Conservation (phyloP, 2,888 invertebrate species). For the Laspeyria flexula region DNA sequence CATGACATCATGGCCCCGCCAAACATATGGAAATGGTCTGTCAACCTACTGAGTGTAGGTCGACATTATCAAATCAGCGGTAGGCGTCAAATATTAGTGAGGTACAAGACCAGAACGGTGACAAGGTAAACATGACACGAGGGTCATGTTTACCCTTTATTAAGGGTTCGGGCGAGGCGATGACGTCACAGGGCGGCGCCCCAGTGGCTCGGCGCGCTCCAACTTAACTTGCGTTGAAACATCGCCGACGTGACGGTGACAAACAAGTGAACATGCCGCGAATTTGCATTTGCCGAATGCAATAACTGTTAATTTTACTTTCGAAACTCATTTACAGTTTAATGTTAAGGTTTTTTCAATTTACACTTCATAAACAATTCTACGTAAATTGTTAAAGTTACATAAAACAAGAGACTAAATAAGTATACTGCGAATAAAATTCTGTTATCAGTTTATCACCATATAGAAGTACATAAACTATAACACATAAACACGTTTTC, state of each 20-base stretch:
- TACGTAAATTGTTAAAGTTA: background rate
- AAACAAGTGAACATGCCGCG: constrained; percentile 23
- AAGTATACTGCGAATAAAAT: background rate
- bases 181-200: constrained; percentile 77
- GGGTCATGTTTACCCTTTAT: constrained; percentile 58
- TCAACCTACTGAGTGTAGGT: background rate
- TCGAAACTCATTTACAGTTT: background rate
- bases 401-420: background rate
- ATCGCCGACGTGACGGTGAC: constrained; percentile 66
- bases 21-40: background rate
- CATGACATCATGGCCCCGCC: constrained; percentile 57
- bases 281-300: constrained; percentile 22
- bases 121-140: constrained; percentile 55
- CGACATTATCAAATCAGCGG: constrained; percentile 21
- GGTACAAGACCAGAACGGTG: constrained; percentile 15
- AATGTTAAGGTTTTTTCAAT: background rate
- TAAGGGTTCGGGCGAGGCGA: constrained; percentile 52
- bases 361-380: too few relatives aligned
- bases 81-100: constrained; percentile 35
- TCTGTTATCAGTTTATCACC: background rate
- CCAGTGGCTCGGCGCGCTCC: constrained; percentile 66
- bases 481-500: background rate
- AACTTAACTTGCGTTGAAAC: constrained; percentile 65
- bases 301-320: constrained; percentile 1
- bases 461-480: background rate